Evolutionary conservation across 2,113 vertebrate genomes (phyloP).

Genomic region (Larimichthys crocea): DNA sequence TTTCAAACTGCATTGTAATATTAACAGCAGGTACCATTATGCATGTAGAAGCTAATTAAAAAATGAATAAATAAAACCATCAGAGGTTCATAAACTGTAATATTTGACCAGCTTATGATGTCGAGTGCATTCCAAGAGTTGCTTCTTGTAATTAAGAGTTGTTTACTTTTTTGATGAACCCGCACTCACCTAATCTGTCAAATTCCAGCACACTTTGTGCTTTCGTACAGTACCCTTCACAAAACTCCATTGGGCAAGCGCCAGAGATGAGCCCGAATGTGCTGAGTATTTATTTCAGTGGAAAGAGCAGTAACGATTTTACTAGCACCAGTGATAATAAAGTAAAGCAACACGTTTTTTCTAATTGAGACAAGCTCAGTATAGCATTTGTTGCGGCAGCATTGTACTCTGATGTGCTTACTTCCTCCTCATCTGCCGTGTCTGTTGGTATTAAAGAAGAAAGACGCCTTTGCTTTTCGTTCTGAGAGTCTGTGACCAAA

Average conservation of each 20-base stretch:
- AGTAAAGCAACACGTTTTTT: background rate
- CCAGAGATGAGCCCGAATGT: slow-evolving; percentile 20
- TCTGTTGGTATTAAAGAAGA: background rate
- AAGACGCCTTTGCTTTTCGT: background rate
- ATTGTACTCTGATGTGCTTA: background rate
- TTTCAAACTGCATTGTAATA: slow-evolving; percentile 13
- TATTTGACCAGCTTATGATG: slow-evolving; percentile 18
- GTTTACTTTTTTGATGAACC: background rate
- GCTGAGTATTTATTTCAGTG: slow-evolving; percentile 18
- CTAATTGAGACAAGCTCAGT: background rate
- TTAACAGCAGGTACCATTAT: slow-evolving; percentile 12
- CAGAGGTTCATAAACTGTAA: slow-evolving; percentile 9
- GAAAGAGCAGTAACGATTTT: background rate
- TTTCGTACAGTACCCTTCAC: background rate
- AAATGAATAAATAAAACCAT: slow-evolving; percentile 5
- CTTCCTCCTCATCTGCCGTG: background rate
- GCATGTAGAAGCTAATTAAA: slow-evolving; percentile 19
- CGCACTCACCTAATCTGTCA: background rate
- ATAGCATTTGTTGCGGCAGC: background rate
- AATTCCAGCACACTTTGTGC: slow-evolving; percentile 17
- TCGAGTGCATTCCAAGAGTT: background rate
- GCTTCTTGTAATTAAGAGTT: slow-evolving; percentile 11
- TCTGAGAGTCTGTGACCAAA: background rate
- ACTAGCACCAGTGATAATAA: background rate
- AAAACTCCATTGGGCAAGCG: background rate